Percentiles rank a stretch among this genome's conserved stretches.
phyloP scores from a whole-genome alignment of 1,140 invertebrate species.

The Leptonema lineaticorne region DNA sequence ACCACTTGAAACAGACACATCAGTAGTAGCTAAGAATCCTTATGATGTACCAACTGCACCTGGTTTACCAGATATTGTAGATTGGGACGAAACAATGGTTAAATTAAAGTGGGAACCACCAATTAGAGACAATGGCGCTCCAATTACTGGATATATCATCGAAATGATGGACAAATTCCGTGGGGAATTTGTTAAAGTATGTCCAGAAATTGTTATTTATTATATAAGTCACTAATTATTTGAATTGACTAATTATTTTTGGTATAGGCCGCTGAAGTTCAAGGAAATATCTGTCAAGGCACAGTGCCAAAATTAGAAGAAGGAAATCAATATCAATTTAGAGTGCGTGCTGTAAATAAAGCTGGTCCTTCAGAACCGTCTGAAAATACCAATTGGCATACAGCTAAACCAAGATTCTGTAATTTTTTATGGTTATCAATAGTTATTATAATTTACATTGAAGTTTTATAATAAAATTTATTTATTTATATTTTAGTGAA shows the following conservation, averaged over 20 bases:
- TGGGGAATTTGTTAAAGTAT: slow-evolving; percentile 61
- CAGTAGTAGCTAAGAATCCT: slow-evolving; percentile 93
- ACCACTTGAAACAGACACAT: slow-evolving; percentile 83
- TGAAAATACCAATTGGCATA: slow-evolving; percentile 90
- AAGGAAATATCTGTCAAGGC: slow-evolving; percentile 76
- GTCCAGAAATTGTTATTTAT: not conserved
- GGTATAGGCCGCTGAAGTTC: slow-evolving; percentile 69
- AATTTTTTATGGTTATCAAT: slow-evolving; percentile 54
- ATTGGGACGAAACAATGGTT: slow-evolving; percentile 91
- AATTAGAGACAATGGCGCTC: slow-evolving; percentile 91
- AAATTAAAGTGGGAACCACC: slow-evolving; percentile 96
- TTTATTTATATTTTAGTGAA: slow-evolving; percentile 67
- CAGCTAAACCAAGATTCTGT: slow-evolving; percentile 91
- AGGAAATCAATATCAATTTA: slow-evolving; percentile 94
- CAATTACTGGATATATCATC: slow-evolving; percentile 93
- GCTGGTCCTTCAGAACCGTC: slow-evolving; percentile 94
- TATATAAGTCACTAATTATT: not conserved
- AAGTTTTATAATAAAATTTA: slow-evolving; percentile 32
- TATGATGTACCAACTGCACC: slow-evolving; percentile 88
- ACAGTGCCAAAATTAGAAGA: slow-evolving; percentile 87
- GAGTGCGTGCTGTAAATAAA: slow-evolving; percentile 93
- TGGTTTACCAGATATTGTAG: slow-evolving; percentile 87
- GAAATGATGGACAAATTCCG: slow-evolving; percentile 62
- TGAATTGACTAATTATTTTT: not conserved
- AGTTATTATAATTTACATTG: not conserved